Evolutionary conservation across 2,797 vertebrate genomes (phyloP).

Genomic region (Eupleurogrammus muticus): DNA sequence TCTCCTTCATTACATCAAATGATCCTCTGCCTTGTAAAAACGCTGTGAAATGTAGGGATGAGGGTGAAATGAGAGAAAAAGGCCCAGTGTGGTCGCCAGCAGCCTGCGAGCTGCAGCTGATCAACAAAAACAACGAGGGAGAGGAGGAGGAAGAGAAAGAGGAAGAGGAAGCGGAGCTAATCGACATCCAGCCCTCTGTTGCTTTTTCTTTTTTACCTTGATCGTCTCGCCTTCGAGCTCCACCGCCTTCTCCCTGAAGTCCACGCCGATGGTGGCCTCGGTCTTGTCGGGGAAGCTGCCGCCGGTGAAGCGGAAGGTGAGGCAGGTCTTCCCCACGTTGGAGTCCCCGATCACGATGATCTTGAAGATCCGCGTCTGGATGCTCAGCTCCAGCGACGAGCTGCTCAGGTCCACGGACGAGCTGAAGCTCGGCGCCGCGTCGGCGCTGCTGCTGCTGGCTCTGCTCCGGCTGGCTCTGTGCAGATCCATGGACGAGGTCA

Average conservation of each 20-base stretch:
- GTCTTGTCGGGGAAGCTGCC: slow-evolving; percentile 95
- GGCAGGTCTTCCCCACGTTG: slow-evolving; percentile 97
- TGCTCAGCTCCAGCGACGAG: slow-evolving; percentile 84
- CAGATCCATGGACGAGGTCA: slow-evolving; percentile 77
- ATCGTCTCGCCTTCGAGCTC: slow-evolving; percentile 95
- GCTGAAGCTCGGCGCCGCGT: slow-evolving; percentile 63
- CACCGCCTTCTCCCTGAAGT: slow-evolving; percentile 95
- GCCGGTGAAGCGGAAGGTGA: slow-evolving; percentile 97
- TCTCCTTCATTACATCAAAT: not conserved
- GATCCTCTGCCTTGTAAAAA: not conserved
- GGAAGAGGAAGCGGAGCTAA: slow-evolving; percentile 23
- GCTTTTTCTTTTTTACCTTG: slow-evolving; percentile 85
- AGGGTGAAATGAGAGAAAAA: slow-evolving; percentile 5
- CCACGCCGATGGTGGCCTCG: slow-evolving; percentile 98
- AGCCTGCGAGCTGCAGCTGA: slow-evolving; percentile 49
- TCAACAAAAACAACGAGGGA: slow-evolving; percentile 36
- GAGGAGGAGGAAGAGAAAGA: slow-evolving; percentile 6
- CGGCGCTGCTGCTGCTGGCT: slow-evolving; percentile 64
- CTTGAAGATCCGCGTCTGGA: slow-evolving; percentile 96
- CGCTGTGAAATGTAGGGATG: not conserved
- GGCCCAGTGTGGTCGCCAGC: slow-evolving; percentile 21
- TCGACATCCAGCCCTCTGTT: slow-evolving; percentile 42
- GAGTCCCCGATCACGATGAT: slow-evolving; percentile 99
- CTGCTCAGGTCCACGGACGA: slow-evolving; percentile 86
- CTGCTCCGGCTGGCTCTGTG: slow-evolving; percentile 66